A percentile compares a stretch with the other conserved stretches of the same genome.
Evolutionary conservation across 2,888 invertebrate species (phyloP).

Genomic region (Scaptomyza parva): DNA sequence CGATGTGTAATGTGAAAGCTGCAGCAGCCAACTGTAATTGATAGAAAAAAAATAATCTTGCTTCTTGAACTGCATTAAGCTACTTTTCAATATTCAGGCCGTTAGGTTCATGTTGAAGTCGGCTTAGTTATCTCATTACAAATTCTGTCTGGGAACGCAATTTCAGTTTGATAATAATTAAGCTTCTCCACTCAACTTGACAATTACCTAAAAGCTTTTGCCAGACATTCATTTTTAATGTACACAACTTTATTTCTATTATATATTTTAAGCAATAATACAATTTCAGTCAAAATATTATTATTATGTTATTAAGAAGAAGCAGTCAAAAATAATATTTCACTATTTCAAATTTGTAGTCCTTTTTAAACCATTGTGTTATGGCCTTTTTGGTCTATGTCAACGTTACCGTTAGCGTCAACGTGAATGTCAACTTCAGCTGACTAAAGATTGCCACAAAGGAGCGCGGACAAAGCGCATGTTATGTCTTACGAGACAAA

Average conservation of each 20-base stretch:
- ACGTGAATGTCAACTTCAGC: constrained; percentile 38
- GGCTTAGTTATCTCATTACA: neutral
- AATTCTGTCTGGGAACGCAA: neutral
- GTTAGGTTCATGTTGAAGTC: neutral
- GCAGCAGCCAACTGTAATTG: constrained; percentile 12
- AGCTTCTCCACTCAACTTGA: neutral
- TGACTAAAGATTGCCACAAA: constrained; percentile 33
- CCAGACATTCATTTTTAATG: neutral
- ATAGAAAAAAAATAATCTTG: constrained; percentile 8
- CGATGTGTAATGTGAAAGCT: constrained; percentile 23
- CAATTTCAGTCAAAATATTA: no score
- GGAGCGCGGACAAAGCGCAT: constrained; percentile 40
- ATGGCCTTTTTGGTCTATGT: constrained; percentile 45
- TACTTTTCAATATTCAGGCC: neutral
- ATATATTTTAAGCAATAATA: neutral
- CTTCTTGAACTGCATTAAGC: neutral
- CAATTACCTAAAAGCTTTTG: neutral
- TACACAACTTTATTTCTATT: neutral
- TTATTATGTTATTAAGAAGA: no score
- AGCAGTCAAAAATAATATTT: neutral
- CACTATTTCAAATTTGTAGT: neutral
- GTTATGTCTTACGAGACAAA: constrained; percentile 55
- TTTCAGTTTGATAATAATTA: neutral
- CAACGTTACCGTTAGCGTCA: constrained; percentile 23
- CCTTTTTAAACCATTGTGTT: constrained; percentile 1